A percentile compares a stretch with the other conserved stretches of the same genome.
phyloP scores from a whole-genome alignment of 37 sponge, comb jelly and placozoan genomes.

The Tethya wilhelma region DNA sequence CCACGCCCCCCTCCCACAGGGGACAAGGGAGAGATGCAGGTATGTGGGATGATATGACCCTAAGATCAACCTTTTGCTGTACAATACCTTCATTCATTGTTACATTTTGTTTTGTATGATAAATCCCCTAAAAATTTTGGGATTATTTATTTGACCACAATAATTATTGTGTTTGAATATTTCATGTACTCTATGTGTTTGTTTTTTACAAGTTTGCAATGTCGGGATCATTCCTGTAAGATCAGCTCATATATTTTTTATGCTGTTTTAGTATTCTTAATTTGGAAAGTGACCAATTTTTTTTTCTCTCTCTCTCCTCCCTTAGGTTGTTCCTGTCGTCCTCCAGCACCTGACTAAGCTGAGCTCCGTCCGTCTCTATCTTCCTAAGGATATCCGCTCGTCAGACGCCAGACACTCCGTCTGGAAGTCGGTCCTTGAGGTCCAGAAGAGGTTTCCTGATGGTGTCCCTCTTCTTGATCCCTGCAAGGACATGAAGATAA shows the following conservation, averaged over 20 bases:
- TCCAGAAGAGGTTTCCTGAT: conserved; percentile 86
- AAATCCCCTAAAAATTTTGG: no score
- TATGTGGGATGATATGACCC: neutral
- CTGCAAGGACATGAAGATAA: conserved; percentile 49
- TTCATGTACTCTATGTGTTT: no score
- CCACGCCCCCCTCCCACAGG: conserved; percentile 81
- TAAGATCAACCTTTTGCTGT: neutral
- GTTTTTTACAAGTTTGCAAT: no score
- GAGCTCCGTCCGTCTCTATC: conserved; percentile 86
- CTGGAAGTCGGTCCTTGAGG: conserved; percentile 79
- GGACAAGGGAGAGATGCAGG: conserved; percentile 90
- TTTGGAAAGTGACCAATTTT: neutral
- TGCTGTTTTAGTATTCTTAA: no score
- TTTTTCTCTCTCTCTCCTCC: neutral
- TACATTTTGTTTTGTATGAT: no score
- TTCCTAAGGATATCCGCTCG: conserved; percentile 88
- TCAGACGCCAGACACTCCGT: conserved; percentile 61
- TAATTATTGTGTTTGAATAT: no score
- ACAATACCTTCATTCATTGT: no score
- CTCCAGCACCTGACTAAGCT: conserved; percentile 77
- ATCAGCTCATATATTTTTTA: no score
- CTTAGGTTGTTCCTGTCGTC: conserved; percentile 86
- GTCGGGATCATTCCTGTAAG: no score
- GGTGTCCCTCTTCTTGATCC: conserved; percentile 93
- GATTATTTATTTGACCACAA: no score